phyloP scores from a whole-genome alignment of 2,888 invertebrate species.

The Drosophila planitibia region DNA sequence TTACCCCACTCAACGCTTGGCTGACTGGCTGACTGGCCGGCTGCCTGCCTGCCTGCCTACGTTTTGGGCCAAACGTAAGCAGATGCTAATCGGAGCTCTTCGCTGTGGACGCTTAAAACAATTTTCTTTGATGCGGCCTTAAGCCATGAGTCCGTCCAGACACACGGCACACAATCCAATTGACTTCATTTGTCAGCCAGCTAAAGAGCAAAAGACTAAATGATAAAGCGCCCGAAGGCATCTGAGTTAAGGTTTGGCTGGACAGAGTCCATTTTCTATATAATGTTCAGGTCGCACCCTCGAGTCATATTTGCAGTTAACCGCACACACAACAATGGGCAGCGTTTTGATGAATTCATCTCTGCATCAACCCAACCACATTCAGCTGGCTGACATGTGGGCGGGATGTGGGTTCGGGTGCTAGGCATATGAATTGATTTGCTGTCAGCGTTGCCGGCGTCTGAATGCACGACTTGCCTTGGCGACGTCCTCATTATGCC shows the following conservation, averaged over 20 bases:
- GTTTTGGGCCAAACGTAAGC: constrained; percentile 39
- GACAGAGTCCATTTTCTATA: constrained; percentile 60
- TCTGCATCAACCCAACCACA: neutral
- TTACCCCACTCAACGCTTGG: constrained; percentile 41
- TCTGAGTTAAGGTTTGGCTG: constrained; percentile 10
- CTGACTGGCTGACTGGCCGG: constrained; percentile 38
- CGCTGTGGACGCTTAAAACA: constrained; percentile 73
- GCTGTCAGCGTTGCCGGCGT: constrained; percentile 62
- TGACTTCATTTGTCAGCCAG: constrained; percentile 74
- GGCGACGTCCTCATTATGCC: constrained; percentile 71
- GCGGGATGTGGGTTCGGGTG: constrained; percentile 15
- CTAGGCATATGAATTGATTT: constrained; percentile 77
- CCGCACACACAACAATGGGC: constrained; percentile 63
- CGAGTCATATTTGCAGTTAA: constrained; percentile 75
- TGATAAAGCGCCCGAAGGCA: constrained; percentile 58
- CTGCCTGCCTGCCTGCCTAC: constrained; percentile 38
- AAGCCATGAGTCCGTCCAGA: constrained; percentile 14
- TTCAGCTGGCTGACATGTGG: constrained; percentile 2
- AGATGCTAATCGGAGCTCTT: constrained; percentile 72
- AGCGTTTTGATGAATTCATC: constrained; percentile 69
- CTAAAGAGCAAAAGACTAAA: constrained; percentile 70
- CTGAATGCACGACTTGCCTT: constrained; percentile 75
- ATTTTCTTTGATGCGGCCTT: constrained; percentile 76
- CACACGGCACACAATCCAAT: constrained; percentile 69
- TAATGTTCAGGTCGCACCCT: constrained; percentile 63